A percentile compares a stretch with the other conserved stretches of the same genome.
Conservation (phyloP, 2,113 vertebrate genomes). For the Lichenostomus cassidix region DNA sequence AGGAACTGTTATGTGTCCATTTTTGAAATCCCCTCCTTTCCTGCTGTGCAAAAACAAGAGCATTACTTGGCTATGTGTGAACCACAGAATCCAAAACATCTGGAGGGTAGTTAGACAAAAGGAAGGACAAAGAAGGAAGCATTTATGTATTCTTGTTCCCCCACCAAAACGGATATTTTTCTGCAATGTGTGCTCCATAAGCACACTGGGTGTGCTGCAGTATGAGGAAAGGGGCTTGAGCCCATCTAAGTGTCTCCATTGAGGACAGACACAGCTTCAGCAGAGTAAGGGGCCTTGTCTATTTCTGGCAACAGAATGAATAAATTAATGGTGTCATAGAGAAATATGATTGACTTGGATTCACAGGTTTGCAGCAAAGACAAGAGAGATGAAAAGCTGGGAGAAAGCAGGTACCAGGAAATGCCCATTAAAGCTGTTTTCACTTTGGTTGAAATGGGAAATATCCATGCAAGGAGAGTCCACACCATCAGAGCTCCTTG, state of each 20-base stretch:
- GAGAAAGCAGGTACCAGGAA: background rate
- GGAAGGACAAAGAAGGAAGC: background rate
- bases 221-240: background rate
- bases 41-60: background rate
- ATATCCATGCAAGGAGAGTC: background rate
- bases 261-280: background rate
- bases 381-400: background rate
- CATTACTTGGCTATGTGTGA: conserved; percentile 12
- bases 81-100: conserved; percentile 39
- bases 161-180: background rate
- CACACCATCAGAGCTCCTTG: background rate
- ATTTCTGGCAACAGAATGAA: background rate
- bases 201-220: background rate
- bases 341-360: background rate
- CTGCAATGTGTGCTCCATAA: background rate
- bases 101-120: background rate
- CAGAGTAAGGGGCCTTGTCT: background rate
- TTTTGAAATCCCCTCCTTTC: conserved; percentile 38
- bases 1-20: background rate
- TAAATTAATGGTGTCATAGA: background rate
- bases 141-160: background rate
- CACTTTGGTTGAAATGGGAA: background rate
- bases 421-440: background rate
- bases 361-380: background rate
- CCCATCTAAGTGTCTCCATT: background rate